Base-by-base conservation (phyloP, 2,888 invertebrate species). In the Megalurothrips usitatus region DNA sequence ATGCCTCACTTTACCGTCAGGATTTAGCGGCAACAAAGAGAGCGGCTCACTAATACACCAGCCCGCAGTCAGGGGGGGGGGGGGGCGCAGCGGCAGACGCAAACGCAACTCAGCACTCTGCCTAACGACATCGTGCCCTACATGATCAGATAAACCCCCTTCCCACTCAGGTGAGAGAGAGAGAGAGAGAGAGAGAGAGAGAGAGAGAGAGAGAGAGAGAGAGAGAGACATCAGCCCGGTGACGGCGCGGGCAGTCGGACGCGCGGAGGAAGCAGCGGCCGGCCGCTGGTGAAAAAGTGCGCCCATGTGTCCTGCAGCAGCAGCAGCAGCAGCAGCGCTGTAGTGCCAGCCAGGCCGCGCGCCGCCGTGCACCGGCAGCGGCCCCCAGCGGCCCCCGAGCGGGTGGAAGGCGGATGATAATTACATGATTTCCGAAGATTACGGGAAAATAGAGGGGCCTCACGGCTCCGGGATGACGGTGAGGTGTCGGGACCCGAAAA, bases 381-480 rank as follows among this genome's bases (percentile, higher is more conserved):
- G 10, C 1, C 63, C 19, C 9, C 68, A 23, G 68, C 68, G 10
- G 10, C 68, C n/a, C n/a, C n/a, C n/a, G n/a, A 26, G 11, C 68
- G 23, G 9, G 23, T 10, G 10, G 12, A 68, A 23, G 68, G 23
- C 10, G 58, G 58, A 58, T 58, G 23, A 26, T 75, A 75, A 75
- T 75, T 75, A 75, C 68, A 75, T 75, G 68, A 75, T 75, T 75
- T 75, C 68, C 68, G 68, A 75, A 75, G 68, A 75, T 75, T 75
- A 75, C 68, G 68, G 68, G 68, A 75, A 75, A 75, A 75, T 75
- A 26, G 68, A 26, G 68, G 52, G 68, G 19, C 58, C 58, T 58
- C n/a, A n/a, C n/a, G 11, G 12, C 58, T 58, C 14, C n/a, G 17
- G 58, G 58, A 58, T 17, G 26, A 75, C 9, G 58, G 58, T 19